These are phyloP conservation scores for Oligia latruncula DNA, from an alignment of 2,888 invertebrate species.

Conservation along the genomic window DNA sequence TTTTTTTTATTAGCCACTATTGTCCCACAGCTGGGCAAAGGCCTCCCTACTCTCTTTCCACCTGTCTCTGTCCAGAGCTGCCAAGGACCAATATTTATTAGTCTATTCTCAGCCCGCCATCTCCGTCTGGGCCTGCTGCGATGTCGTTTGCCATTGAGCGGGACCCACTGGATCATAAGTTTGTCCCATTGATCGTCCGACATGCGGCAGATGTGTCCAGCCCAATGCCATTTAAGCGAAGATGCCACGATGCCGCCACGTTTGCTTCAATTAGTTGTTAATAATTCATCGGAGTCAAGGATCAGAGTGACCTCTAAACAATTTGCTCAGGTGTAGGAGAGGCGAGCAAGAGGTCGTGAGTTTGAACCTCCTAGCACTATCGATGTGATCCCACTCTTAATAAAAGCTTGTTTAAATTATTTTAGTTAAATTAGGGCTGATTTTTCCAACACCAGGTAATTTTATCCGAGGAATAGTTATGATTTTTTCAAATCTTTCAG, in stretches of 20 bases:
- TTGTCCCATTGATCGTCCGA: too few relatives aligned
- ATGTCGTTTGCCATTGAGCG: background rate
- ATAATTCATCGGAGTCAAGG: background rate
- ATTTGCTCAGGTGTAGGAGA: background rate
- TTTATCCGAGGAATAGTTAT: too few relatives aligned
- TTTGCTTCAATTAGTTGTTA: too few relatives aligned
- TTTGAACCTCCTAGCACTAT: too few relatives aligned
- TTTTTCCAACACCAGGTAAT: too few relatives aligned
- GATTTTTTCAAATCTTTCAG: too few relatives aligned
- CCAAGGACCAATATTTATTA: background rate
- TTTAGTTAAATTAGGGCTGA: too few relatives aligned
- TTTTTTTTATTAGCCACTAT: background rate
- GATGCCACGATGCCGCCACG: too few relatives aligned
- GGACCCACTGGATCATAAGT: too few relatives aligned
- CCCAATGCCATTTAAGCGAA: too few relatives aligned
- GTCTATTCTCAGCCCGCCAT: background rate
- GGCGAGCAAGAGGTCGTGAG: background rate
- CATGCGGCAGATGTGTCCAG: too few relatives aligned
- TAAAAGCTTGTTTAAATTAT: background rate
- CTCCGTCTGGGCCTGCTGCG: background rate
- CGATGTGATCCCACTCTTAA: too few relatives aligned
- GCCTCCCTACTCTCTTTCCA: background rate
- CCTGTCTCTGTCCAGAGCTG: background rate
- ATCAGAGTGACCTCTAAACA: background rate
- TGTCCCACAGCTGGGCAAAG: background rate